A percentile compares a stretch with the other conserved stretches of the same genome.
Conservation (phyloP, 1,140 invertebrate species). For the Delia radicum region DNA sequence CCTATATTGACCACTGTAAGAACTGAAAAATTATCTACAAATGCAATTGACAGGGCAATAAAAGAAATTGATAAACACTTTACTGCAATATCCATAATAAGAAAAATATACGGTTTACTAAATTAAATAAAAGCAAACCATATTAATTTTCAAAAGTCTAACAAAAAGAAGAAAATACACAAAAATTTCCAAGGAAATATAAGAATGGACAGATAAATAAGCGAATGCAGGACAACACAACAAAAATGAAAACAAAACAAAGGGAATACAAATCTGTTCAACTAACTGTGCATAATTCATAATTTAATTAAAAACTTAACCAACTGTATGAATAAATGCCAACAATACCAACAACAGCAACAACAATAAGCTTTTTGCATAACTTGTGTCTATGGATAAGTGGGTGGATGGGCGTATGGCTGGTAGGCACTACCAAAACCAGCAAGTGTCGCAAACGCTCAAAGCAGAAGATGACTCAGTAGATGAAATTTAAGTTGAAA, state of each 20-base stretch:
- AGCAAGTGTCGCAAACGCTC: neutral
- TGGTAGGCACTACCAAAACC: neutral
- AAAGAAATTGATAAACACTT: neutral
- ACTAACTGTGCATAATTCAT: slow-evolving; percentile 49
- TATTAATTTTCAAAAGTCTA: neutral
- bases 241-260: slow-evolving; percentile 12
- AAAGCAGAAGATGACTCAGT: neutral
- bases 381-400: neutral
- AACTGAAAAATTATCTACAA: too few species aligned
- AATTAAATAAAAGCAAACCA: neutral
- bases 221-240: neutral
- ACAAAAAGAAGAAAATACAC: neutral
- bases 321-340: slow-evolving; percentile 33
- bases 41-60: neutral
- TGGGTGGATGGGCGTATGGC: neutral
- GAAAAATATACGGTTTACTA: neutral
- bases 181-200: neutral
- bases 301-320: slow-evolving; percentile 48
- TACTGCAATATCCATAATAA: neutral
- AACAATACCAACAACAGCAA: slow-evolving; percentile 5
- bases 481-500: neutral
- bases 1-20: too few species aligned
- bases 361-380: neutral
- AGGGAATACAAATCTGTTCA: slow-evolving; percentile 39
- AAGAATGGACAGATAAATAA: neutral